A percentile compares a stretch with the other conserved stretches of the same genome.
These are phyloP conservation scores for Paracentrotus lividus DNA, from an alignment of 53 echinoderm and acorn worm species.

Conservation along the genomic window DNA sequence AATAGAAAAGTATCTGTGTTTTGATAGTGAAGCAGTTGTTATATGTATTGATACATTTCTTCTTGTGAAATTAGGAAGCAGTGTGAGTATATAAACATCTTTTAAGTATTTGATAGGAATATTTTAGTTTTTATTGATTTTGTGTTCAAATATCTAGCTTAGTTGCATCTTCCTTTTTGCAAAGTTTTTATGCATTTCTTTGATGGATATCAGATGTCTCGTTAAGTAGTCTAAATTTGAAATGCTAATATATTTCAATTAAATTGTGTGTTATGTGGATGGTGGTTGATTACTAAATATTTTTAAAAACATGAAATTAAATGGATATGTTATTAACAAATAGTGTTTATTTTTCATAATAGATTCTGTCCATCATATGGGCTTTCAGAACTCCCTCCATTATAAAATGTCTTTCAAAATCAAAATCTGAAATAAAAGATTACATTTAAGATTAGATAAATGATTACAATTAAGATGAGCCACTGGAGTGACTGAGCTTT, in stretches of 20 bases:
- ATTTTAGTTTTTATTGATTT: no score
- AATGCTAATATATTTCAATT: no score
- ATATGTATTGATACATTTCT: neutral
- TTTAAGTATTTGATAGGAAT: neutral
- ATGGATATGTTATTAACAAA: neutral
- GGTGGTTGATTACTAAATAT: neutral
- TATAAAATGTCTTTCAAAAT: neutral
- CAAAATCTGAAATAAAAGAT: neutral
- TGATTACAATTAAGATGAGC: no score
- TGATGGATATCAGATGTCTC: neutral
- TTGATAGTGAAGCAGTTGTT: neutral
- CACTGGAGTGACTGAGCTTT: no score
- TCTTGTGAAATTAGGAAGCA: neutral
- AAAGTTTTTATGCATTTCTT: neutral
- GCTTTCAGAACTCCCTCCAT: conserved; percentile 30
- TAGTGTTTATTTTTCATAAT: neutral
- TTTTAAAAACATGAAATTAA: neutral
- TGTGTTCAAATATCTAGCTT: no score
- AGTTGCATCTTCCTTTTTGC: neutral
- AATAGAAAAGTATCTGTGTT: neutral
- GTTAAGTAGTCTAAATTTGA: neutral
- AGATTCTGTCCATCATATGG: neutral
- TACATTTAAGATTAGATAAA: neutral
- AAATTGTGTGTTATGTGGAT: neutral
- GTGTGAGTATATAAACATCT: neutral